phyloP scores from a whole-genome alignment of 2,888 invertebrate genomes.

The Scaeva pyrastri region DNA sequence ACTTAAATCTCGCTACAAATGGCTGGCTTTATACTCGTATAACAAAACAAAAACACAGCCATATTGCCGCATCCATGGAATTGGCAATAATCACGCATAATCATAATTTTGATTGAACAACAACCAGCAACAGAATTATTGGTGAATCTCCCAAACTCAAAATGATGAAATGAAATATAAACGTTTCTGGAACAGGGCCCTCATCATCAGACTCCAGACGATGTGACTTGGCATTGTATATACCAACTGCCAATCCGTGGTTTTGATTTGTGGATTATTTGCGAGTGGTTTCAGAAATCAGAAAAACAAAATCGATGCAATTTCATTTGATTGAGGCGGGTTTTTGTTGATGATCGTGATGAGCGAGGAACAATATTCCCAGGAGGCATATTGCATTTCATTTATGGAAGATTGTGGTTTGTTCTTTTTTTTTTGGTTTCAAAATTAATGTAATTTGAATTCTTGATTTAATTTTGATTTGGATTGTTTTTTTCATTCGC shows the following conservation, averaged over 20 bases:
- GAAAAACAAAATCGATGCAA: constrained; percentile 19
- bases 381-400: constrained; percentile 4
- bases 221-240: constrained; percentile 35
- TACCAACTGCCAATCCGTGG: constrained; percentile 62
- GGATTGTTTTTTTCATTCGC: too few relatives aligned
- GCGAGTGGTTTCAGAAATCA: constrained; percentile 33
- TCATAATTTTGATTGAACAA: constrained; percentile 62
- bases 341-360: constrained; percentile 46
- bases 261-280: constrained; percentile 74
- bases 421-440: neutral
- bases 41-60: constrained; percentile 48
- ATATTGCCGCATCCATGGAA: constrained; percentile 52
- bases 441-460: neutral
- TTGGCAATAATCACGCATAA: constrained; percentile 76
- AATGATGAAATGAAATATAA: constrained; percentile 46
- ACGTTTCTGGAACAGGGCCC: constrained; percentile 37
- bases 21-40: constrained; percentile 26
- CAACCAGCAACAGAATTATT: constrained; percentile 50
- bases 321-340: constrained; percentile 40
- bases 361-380: constrained; percentile 35
- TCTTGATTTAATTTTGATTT: neutral
- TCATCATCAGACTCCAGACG: neutral
- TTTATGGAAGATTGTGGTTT: neutral
- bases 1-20: constrained; percentile 61
- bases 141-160: constrained; percentile 26